A percentile compares a stretch with the other conserved stretches of the same genome.
These are phyloP conservation scores for Neelides folsomi DNA, from an alignment of 2,888 invertebrate species.

Conservation along the genomic window DNA sequence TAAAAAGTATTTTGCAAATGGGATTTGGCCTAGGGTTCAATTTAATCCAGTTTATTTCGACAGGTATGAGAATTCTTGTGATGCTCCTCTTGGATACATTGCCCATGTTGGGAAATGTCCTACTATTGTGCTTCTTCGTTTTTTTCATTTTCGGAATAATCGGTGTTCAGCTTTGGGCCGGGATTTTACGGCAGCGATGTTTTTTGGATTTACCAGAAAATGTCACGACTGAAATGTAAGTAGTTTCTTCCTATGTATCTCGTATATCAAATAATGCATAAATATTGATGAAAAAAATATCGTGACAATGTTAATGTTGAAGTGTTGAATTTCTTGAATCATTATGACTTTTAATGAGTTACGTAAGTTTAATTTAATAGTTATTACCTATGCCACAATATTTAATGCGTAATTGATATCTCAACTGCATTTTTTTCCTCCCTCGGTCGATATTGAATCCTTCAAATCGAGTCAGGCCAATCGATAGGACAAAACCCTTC, in stretches of 20 bases:
- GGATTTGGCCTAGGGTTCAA: neutral
- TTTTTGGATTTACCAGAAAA: slow-evolving; percentile 61
- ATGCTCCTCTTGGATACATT: slow-evolving; percentile 96
- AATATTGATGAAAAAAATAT: no score
- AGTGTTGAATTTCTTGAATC: no score
- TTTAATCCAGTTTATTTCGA: slow-evolving; percentile 31
- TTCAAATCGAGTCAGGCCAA: neutral
- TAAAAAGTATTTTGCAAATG: neutral
- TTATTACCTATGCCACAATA: no score
- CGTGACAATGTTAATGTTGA: no score
- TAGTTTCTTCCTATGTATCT: slow-evolving; percentile 8
- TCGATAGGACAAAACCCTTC: slow-evolving; percentile 27
- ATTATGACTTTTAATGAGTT: no score
- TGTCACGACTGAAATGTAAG: slow-evolving; percentile 53
- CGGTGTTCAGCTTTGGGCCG: slow-evolving; percentile 98
- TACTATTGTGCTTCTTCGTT: slow-evolving; percentile 98
- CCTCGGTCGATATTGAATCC: slow-evolving; percentile 6
- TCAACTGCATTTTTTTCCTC: slow-evolving; percentile 2
- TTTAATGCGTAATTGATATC: neutral
- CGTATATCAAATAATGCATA: no score
- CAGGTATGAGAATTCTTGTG: slow-evolving; percentile 97
- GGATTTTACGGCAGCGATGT: slow-evolving; percentile 86
- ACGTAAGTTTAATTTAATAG: no score
- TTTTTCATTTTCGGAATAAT: slow-evolving; percentile 99
- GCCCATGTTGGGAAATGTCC: slow-evolving; percentile 98